Percentiles rank a stretch among this genome's conserved stretches.
Evolutionary conservation across 2,113 vertebrate species (phyloP).

Genomic region (Lichenostomus cassidix): DNA sequence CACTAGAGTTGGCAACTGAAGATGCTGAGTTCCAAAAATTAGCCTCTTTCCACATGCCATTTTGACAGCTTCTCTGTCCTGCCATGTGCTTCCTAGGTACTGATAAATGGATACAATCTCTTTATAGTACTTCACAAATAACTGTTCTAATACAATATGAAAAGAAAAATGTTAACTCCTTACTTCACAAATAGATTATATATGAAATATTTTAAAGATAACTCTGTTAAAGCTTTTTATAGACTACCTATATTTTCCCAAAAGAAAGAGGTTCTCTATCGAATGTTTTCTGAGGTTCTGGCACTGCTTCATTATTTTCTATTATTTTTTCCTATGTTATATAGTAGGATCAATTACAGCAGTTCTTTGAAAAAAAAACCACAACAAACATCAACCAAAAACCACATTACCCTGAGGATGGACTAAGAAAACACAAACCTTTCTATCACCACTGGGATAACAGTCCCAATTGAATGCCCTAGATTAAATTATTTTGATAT

Average conservation of each 20-base stretch:
- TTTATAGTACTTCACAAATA: not conserved
- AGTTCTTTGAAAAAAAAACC: not conserved
- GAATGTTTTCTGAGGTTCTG: not conserved
- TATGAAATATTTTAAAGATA: not conserved
- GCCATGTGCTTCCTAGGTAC: not conserved
- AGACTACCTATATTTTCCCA: not conserved
- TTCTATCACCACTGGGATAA: not conserved
- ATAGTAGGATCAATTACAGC: not conserved
- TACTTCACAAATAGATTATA: not conserved
- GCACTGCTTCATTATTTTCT: not conserved
- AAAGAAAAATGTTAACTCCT: not conserved
- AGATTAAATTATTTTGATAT: conserved; percentile 4
- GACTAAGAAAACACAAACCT: conserved; percentile 32
- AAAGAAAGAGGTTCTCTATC: not conserved
- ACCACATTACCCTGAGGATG: not conserved
- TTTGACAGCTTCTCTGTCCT: not conserved
- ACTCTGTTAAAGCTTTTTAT: not conserved
- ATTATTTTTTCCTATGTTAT: not conserved
- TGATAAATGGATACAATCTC: not conserved
- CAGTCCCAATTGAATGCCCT: not conserved
- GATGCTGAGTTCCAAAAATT: not conserved
- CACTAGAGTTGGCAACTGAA: not conserved
- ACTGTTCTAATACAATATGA: not conserved
- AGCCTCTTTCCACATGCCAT: not conserved
- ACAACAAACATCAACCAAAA: not conserved